Evolutionary conservation across 1,140 invertebrate genomes (phyloP).

Genomic region (Lepidurus couesii): DNA sequence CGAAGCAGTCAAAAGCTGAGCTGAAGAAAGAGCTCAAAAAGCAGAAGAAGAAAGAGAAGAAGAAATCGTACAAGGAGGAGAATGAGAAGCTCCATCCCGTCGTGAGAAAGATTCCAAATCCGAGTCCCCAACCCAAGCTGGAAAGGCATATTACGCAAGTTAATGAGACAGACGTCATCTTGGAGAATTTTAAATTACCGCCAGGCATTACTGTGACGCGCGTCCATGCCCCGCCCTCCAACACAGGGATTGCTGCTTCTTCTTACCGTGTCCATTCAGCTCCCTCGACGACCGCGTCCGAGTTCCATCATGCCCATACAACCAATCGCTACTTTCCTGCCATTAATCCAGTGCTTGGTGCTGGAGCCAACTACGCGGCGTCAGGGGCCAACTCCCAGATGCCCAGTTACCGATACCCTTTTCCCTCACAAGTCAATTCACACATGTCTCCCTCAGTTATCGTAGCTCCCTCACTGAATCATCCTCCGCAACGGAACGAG

Average conservation of each 20-base stretch:
- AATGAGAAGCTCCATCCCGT: slow-evolving; percentile 9
- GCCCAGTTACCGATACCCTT: background rate
- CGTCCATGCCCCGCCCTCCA: slow-evolving; percentile 28
- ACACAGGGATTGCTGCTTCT: slow-evolving; percentile 35
- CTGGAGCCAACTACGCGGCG: too few relatives aligned
- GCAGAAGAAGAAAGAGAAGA: slow-evolving; percentile 51
- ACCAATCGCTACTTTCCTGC: slow-evolving; percentile 12
- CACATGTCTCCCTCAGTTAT: slow-evolving; percentile 4
- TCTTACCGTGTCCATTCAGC: background rate
- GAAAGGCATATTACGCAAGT: background rate
- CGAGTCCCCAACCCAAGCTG: background rate
- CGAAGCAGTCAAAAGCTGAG: slow-evolving; percentile 41
- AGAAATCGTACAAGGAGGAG: slow-evolving; percentile 36
- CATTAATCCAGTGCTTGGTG: background rate
- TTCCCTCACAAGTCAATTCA: background rate
- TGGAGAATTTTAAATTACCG: slow-evolving; percentile 66
- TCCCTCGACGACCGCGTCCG: slow-evolving; percentile 27
- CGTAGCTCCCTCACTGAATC: background rate
- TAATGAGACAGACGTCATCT: slow-evolving; percentile 38
- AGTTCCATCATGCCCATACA: background rate
- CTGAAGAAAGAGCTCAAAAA: slow-evolving; percentile 40
- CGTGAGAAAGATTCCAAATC: background rate
- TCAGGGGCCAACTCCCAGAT: background rate
- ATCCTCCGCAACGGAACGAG: background rate
- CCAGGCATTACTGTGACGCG: slow-evolving; percentile 72